Base-by-base conservation (phyloP, 2,113 vertebrate species). In the Ibidorhyncha struthersii region DNA sequence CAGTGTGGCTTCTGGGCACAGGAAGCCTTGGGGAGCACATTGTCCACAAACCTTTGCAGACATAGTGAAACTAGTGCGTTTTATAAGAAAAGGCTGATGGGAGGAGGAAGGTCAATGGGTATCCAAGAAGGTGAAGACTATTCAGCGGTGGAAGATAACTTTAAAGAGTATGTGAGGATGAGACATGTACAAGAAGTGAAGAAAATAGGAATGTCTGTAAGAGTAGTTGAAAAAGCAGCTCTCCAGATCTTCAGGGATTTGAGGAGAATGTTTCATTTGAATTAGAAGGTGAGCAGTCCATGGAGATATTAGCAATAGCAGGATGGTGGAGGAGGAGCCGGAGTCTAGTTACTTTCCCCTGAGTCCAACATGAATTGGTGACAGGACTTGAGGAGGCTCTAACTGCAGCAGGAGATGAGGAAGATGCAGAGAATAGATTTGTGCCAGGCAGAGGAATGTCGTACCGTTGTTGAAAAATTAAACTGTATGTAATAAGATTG, bases 1-100 rank as follows among this genome's bases (percentile, higher is more conserved):
- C 0, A 0, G 2, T 34, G 34, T 67, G 30, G 21, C 18, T 66
- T 61, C 55, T 41, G 32, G 32, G 40, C 13, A 17, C n/a, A 50
- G 67, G 29, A 86, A 55, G 19, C 49, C n/a, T 41, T 1, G 1
- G 19, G 18, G 29, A 65, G 6, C 2, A 1, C 12, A 4, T 86
- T 77, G 49, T 66, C 30, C 45, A 43, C 27, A 66, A 74, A 34
- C 9, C 21, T 62, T 27, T 66, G 27, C 61, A 66, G 32, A 13
- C 2, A 3, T 13, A 34, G 29, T 40, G 50, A 71, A 83, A 59
- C 16, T 59, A 70, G 17, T 32, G 21, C 0, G 0, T 91, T 26
- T 62, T 43, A 14, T 19, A 53, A 49, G 13, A 66, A 78, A 71
- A 79, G 27, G 27, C 12, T 43, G 27, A 17, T 22, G 14, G 47